A percentile compares a stretch with the other conserved stretches of the same genome.
Evolutionary conservation across 2,113 vertebrate genomes (phyloP).

Genomic region (Crotalus helleri): DNA sequence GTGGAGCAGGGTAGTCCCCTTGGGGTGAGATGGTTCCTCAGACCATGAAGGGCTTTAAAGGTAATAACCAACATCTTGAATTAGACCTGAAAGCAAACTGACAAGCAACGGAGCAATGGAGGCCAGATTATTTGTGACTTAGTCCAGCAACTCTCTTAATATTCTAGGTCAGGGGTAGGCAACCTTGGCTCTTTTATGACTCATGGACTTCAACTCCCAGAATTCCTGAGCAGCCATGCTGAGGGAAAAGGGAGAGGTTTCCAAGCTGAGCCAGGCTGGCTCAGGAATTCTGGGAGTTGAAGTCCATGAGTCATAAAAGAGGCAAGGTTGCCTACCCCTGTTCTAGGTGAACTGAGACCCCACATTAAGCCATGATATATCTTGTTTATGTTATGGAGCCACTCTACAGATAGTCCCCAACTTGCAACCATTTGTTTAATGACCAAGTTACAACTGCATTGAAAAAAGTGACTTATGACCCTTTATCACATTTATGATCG

Average conservation of each 20-base stretch:
- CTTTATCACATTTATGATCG: not conserved
- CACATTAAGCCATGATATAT: not conserved
- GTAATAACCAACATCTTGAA: not conserved
- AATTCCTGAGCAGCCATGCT: no score
- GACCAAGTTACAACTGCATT: not conserved
- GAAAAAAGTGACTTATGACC: not conserved
- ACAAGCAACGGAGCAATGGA: not conserved
- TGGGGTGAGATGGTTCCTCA: not conserved
- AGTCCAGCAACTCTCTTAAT: not conserved
- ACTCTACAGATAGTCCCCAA: not conserved
- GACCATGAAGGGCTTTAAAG: not conserved
- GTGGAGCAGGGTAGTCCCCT: not conserved
- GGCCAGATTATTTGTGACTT: not conserved
- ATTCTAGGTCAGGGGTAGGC: not conserved
- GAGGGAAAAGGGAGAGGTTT: no score
- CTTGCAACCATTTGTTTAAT: not conserved
- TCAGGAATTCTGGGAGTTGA: no score
- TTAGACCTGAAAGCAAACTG: not conserved
- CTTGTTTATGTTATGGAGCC: not conserved
- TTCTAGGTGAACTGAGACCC: not conserved
- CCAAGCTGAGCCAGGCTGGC: no score
- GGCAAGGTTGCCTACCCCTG: no score
- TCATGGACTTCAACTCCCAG: no score
- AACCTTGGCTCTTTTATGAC: no score
- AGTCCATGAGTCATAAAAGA: no score